These are phyloP conservation scores for Megathymus violae DNA, from an alignment of 1,140 invertebrate species.

Conservation along the genomic window DNA sequence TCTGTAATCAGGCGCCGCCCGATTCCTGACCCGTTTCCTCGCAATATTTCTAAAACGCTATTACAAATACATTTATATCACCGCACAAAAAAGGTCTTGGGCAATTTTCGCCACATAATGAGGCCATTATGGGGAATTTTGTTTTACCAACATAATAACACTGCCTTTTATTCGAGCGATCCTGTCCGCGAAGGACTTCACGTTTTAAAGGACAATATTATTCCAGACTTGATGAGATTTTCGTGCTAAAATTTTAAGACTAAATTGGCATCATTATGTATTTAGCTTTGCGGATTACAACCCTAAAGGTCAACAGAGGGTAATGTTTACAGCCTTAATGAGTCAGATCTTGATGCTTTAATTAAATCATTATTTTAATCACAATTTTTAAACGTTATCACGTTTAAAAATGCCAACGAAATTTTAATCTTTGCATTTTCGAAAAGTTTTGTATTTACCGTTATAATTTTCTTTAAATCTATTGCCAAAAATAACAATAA, in stretches of 20 bases:
- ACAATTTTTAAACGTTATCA: no score
- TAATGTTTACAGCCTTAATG: slow-evolving; percentile 33
- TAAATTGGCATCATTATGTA: slow-evolving; percentile 77
- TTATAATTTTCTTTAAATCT: no score
- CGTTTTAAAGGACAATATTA: slow-evolving; percentile 78
- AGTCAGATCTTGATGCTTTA: slow-evolving; percentile 19
- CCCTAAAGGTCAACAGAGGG: slow-evolving; percentile 46
- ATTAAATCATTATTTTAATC: no score
- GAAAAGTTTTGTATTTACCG: no score
- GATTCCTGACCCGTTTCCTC: slow-evolving; percentile 73
- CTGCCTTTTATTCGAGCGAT: slow-evolving; percentile 76
- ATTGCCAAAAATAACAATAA: no score
- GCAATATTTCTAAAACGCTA: slow-evolving; percentile 82
- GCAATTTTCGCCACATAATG: slow-evolving; percentile 83
- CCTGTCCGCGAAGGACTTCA: slow-evolving; percentile 72
- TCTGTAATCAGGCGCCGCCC: slow-evolving; percentile 78
- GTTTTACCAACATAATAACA: slow-evolving; percentile 83
- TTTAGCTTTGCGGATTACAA: slow-evolving; percentile 71
- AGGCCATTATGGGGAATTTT: slow-evolving; percentile 82
- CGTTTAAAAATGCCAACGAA: no score
- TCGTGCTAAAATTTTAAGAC: slow-evolving; percentile 79
- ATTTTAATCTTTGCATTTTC: no score
- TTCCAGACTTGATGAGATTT: slow-evolving; percentile 76
- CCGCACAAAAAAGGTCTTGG: slow-evolving; percentile 79
- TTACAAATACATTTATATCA: slow-evolving; percentile 83